Base-by-base conservation (phyloP, 2,113 vertebrate genomes). In the Callospermophilus lateralis region DNA sequence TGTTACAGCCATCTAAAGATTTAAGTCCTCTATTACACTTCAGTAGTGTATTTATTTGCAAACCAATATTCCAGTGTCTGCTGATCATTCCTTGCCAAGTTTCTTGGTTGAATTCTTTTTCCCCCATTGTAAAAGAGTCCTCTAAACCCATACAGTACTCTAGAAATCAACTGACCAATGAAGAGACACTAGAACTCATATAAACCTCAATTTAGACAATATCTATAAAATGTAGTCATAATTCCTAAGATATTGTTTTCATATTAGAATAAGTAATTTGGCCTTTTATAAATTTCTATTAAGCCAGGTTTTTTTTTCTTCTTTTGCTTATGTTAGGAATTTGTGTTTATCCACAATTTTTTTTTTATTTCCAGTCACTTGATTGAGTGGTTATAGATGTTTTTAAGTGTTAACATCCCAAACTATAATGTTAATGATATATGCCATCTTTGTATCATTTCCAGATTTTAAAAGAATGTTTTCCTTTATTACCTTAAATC, bases 401-500 rank as follows among this genome's bases (percentile, higher is more conserved):
- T 45, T 93, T 73, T 86, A 68, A 89, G 22, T 51, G 30, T n/a
- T 84, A 92, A 90, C 20, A 79, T 4, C 72, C 34, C 22, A 83
- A 90, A 81, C n/a, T 80, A n/a, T 81, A 55, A 39, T 83, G 68
- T 76, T 81, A 39, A 13, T 32, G 74, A 55, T 72, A 85, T 88
- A 89, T 83, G 51, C 1, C 5, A 48, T 78, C 28, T 94, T 83
- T 93, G 53, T 79, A 89, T 93, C 19, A 96, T 84, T 94, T 95
- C 55, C 37, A 95, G 74, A 83, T 89, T 95, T 61, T 95, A 84
- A 94, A 91, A 76, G 17, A 61, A 86, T 97, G 15, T 78, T 89
- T 95, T 93, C 55, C n/a, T 93, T 85, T 94, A 89, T 77, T 79
- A 70, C 24, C 51, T 94, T 95, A 95, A 96, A 95, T 95, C 42